Conservation (phyloP, 2,888 invertebrate species). For the Pollenia griseotomentosa region DNA sequence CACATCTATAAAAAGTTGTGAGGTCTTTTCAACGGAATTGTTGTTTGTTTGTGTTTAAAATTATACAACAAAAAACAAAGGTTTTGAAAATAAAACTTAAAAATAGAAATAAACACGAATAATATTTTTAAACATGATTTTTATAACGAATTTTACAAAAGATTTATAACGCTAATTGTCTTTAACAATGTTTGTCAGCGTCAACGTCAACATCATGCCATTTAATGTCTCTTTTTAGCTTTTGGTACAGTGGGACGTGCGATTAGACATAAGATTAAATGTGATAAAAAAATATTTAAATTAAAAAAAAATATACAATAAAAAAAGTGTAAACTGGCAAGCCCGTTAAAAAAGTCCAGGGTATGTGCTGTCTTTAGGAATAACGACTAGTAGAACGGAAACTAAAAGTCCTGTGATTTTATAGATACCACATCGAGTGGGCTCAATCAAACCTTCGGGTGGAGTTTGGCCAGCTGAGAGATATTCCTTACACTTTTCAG, state of each 20-base stretch:
- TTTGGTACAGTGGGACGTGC: slow-evolving; percentile 23
- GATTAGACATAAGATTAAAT: neutral
- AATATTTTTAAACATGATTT: slow-evolving; percentile 41
- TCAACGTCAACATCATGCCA: slow-evolving; percentile 2
- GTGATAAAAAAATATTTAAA: too few species aligned
- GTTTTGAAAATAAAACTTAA: slow-evolving; percentile 28
- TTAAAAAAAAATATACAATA: too few species aligned
- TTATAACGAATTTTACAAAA: slow-evolving; percentile 65
- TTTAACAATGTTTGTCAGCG: slow-evolving; percentile 40
- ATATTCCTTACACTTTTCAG: too few species aligned
- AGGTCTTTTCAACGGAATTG: slow-evolving; percentile 15
- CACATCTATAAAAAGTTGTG: slow-evolving; percentile 36
- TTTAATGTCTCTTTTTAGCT: slow-evolving; percentile 24
- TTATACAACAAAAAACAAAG: neutral
- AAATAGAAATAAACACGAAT: slow-evolving; percentile 31
- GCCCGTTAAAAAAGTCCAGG: too few species aligned
- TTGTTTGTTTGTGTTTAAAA: slow-evolving; percentile 26
- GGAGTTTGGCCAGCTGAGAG: too few species aligned
- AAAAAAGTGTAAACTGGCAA: too few species aligned
- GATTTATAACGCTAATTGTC: slow-evolving; percentile 62
- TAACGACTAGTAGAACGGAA: too few species aligned
- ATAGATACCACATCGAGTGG: too few species aligned
- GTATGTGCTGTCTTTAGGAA: too few species aligned
- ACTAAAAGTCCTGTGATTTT: too few species aligned
- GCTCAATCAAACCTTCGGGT: too few species aligned